Evolutionary conservation across 2,113 vertebrate genomes (phyloP), one percentile per base, ranked within the genome.

Genomic region (Notothenia coriiceps): DNA sequence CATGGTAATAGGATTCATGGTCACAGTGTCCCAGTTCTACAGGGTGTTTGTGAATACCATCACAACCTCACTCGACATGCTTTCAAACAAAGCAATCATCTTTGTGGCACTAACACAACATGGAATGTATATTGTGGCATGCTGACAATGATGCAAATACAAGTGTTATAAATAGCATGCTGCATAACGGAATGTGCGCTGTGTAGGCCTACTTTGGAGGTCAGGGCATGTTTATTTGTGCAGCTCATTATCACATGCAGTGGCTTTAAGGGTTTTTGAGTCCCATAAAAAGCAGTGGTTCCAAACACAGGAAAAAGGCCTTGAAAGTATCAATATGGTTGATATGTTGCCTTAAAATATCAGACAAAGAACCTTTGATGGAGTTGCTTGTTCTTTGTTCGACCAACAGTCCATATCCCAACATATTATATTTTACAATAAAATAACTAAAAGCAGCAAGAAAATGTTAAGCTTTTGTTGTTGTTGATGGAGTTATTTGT

Each of bases 181-280:
- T 70, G 70, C 4, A 8, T 68, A 60, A 70, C 13, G 54, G 70
- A 88, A 88, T 82, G 54, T 71, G 52, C n/a, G 20, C 62, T 25
- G 25, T 29, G 35, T 66, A 43, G 20, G 50, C 43, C 47, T 12
- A 10, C 25, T 80, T 64, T 54, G 59, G 63, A 54, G 82, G 73
- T 71, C 70, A 70, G 51, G 79, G 12, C 25, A 29, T 68, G 77
- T 73, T 60, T 70, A 73, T 90, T 84, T 84, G 67, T 60, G 14
- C 50, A 44, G 63, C 40, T 67, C 70, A 68, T 82, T 74, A 80
- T 70, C 68, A n/a, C 60, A 56, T 35, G 13, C 22, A 40, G 62
- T 29, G 57, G 60, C 22, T 79, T 20, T 40, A 57, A 59, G 29
- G 49, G 11, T 50, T 62, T 56, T 13, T 5, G n/a, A 43, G 76